Base-by-base conservation (phyloP, 1,140 invertebrate genomes). In the Hetaerina americana region DNA sequence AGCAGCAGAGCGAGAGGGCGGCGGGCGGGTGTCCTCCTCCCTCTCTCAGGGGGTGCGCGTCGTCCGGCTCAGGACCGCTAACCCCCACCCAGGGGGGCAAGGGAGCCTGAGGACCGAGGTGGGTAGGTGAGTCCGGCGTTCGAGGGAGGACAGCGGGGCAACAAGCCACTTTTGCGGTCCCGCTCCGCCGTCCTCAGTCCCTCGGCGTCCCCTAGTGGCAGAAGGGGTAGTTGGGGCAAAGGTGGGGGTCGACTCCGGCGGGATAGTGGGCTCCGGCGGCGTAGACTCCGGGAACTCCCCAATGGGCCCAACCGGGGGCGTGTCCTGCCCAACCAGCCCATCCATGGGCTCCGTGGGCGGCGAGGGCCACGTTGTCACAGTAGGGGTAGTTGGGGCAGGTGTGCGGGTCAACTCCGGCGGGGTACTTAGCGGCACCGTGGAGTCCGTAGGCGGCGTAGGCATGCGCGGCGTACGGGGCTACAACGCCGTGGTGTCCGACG, bases 201-300 rank as follows among this genome's bases (percentile, higher is more conserved):
- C n/a, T n/a, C n/a, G n/a, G n/a, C n/a, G n/a, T n/a, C n/a, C n/a
- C n/a, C n/a, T 80, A 79, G 76, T 79, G 80, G 76, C 85, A 86
- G 82, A 82, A 86, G 0, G 85, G 85, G 78, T 86, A 86, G 81
- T 86, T 86, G 73, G 84, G 85, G 78, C 85, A 86, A 31, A 81
- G 77, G 8, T 83, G 80, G 1, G 84, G 78, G 73, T 81, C 81
- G 72, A 85, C 80, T 75, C 82, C 82, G 57, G 40, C 40, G 10
- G 40, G 40, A 57, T 18, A 57, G 40, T 18, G 40, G 2, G 40
- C 40, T 18, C 40, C 40, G 2, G 15, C 10, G 15, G 3, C 15
- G 10, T 57, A 1, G 1, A 57, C 40, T 57, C 72, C 68, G 26
- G 22, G 10, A 1, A n/a, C 15, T 1, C n/a, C n/a, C n/a, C n/a